Percentiles rank a stretch among this genome's conserved stretches.
Evolutionary conservation across 2,888 invertebrate genomes (phyloP).

Genomic region (Athripsodes cinereus): DNA sequence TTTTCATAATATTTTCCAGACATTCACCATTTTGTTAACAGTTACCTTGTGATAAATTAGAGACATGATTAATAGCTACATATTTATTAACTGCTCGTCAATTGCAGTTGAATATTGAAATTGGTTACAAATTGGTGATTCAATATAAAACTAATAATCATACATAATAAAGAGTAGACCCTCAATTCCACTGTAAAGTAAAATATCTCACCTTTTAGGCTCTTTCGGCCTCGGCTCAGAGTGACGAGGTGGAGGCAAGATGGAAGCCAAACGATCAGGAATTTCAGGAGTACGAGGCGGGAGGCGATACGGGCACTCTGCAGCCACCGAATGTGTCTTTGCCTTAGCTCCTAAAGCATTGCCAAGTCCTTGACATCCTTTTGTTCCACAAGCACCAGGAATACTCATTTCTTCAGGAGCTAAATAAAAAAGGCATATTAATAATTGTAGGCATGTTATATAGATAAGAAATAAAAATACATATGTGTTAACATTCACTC

Average conservation of each 20-base stretch:
- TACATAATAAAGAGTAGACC: no score
- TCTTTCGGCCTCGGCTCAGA: slow-evolving; percentile 27
- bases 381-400: slow-evolving; percentile 68
- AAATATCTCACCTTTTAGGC: slow-evolving; percentile 16
- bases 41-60: no score
- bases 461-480: neutral
- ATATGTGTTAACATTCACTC: slow-evolving; percentile 34
- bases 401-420: slow-evolving; percentile 58
- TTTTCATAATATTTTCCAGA: no score
- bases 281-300: slow-evolving; percentile 29
- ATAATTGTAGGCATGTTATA: neutral
- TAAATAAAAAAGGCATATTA: slow-evolving; percentile 31
- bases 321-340: slow-evolving; percentile 64
- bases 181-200: neutral
- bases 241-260: slow-evolving; percentile 30
- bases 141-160: no score
- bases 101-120: no score
- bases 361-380: slow-evolving; percentile 87
- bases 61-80: no score
- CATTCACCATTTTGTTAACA: no score
- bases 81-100: no score
- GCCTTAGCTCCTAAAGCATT: slow-evolving; percentile 74
- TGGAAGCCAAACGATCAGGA: slow-evolving; percentile 32
- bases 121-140: no score
- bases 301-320: slow-evolving; percentile 65